Conservation (phyloP, 1,140 invertebrate genomes). For the Bombus sylvicola region DNA sequence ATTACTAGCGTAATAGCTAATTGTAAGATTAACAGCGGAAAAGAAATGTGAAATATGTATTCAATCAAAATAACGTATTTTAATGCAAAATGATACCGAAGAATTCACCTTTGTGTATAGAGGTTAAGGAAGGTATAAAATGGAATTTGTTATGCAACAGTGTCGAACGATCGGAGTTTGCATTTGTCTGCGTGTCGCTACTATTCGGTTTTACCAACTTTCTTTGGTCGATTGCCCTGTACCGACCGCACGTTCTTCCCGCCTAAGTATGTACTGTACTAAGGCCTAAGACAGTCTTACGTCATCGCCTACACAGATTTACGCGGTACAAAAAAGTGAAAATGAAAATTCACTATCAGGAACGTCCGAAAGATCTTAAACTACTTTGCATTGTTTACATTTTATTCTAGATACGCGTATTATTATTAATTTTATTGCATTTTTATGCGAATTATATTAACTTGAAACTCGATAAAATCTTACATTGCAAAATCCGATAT, state of each 20-base stretch:
- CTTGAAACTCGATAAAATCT: neutral
- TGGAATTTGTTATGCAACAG: neutral
- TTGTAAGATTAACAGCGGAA: too few relatives aligned
- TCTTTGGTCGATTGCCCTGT: conserved; percentile 44
- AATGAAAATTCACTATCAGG: conserved; percentile 53
- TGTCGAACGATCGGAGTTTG: neutral
- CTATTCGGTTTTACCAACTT: conserved; percentile 40
- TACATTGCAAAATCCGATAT: neutral
- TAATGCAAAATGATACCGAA: neutral
- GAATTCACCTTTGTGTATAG: neutral
- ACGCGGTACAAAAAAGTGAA: conserved; percentile 55
- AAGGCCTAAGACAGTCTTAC: conserved; percentile 43
- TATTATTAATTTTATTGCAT: neutral
- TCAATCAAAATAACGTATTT: too few relatives aligned
- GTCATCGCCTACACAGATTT: conserved; percentile 45
- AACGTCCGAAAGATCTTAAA: neutral
- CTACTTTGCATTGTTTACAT: too few relatives aligned
- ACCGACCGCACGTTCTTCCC: conserved; percentile 41
- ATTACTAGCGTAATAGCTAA: too few relatives aligned
- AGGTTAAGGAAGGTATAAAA: too few relatives aligned
- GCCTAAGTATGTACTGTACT: conserved; percentile 21
- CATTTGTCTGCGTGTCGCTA: conserved; percentile 6
- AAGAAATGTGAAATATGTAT: too few relatives aligned
- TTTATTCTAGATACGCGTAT: neutral
- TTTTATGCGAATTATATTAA: neutral